These are phyloP conservation scores for Anas flavirostris DNA, from an alignment of 2,797 vertebrate species.

Conservation along the genomic window DNA sequence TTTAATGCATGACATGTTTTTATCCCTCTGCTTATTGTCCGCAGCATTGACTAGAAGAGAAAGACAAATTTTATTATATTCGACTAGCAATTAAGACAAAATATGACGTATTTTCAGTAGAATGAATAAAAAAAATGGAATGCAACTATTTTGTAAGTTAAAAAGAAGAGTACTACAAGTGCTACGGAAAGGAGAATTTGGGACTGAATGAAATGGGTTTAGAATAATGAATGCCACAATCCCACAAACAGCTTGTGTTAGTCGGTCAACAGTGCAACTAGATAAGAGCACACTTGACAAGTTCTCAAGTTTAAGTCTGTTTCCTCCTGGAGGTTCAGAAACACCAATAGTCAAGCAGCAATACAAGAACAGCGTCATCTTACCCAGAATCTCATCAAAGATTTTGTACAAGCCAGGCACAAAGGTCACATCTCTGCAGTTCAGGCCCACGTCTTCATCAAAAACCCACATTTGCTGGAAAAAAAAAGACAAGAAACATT, in stretches of 20 bases:
- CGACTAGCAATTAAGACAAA: background rate
- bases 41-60: conserved; percentile 90
- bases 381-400: conserved; percentile 98
- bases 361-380: conserved; percentile 29
- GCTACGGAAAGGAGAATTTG: background rate
- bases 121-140: background rate
- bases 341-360: background rate
- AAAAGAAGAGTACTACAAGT: background rate
- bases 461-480: conserved; percentile 98
- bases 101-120: background rate
- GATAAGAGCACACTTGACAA: background rate
- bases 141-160: background rate
- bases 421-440: conserved; percentile 92
- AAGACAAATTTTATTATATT: background rate
- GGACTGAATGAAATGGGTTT: background rate
- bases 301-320: background rate
- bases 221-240: background rate
- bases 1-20: conserved; percentile 94
- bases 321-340: background rate
- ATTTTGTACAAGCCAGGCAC: conserved; percentile 99
- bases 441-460: conserved; percentile 89
- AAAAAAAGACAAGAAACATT: background rate
- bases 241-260: background rate
- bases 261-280: accelerated
- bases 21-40: conserved; percentile 98